Conservation (phyloP, 2,113 vertebrate species). For the Acrocephalus arundinaceus region DNA sequence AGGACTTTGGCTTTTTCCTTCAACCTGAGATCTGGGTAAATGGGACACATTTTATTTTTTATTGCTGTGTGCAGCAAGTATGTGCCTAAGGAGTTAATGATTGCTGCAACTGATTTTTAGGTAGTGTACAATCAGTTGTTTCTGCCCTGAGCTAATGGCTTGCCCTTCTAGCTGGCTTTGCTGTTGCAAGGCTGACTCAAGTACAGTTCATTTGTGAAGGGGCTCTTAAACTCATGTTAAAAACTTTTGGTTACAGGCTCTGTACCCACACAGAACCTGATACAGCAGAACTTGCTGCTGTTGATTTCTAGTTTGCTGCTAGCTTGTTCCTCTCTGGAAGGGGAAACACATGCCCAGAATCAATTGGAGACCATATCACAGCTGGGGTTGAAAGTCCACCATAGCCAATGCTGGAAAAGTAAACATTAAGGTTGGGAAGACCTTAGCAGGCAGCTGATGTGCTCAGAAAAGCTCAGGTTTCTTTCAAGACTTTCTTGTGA, state of each 20-base stretch:
- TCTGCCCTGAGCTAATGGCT: not conserved
- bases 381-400: slow-evolving; percentile 26
- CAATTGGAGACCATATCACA: not conserved
- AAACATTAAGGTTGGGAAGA: not conserved
- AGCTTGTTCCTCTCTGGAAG: not conserved
- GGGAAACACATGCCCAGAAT: not conserved
- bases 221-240: not conserved
- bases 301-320: not conserved
- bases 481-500: not conserved
- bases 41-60: not conserved
- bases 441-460: not conserved
- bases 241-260: not conserved
- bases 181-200: not conserved
- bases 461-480: not conserved
- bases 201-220: not conserved
- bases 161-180: not conserved
- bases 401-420: not conserved
- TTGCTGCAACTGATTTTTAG: not conserved
- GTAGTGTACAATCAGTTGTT: not conserved
- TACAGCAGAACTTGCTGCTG: not conserved
- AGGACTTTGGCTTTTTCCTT: not conserved
- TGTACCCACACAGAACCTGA: accelerated
- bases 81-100: slow-evolving; percentile 22
- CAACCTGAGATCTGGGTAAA: not conserved
- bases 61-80: not conserved